Base-by-base conservation (phyloP, 2,113 vertebrate genomes). In the Himantopus leucocephalus region DNA sequence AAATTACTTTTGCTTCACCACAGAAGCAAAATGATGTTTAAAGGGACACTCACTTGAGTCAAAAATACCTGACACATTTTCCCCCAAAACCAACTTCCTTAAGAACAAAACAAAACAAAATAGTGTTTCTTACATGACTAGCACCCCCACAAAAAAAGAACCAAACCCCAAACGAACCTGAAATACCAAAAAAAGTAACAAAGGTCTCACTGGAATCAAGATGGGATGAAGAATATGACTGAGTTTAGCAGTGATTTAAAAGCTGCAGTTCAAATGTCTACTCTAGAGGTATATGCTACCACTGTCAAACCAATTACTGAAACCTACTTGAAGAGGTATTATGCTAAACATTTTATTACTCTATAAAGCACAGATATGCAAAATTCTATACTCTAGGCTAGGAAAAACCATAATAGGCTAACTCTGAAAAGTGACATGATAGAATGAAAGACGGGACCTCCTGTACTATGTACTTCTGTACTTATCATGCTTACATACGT, bases 111-210 rank as follows among this genome's bases (percentile, higher is more conserved):
- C 8, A 37, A 59, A 34, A 52, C 62, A 18, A 45, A 47, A 20
- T 19, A 35, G 5, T 4, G 27, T 48, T 71, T 58, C 41, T 50
- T 45, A 37, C 5, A 62, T 6, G 12, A 41, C 18, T 5, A 35
- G 2, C 10, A 10, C 8, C 5, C 23, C 8, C 0, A 23, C 1
- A 39, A 27, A 55, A 50, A 39, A 39, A 14, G 74, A 8, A 4
- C 7, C 34, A 26, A 79, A 37, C 9, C 6, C 9, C 12, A 63
- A 68, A 41, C 4, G 3, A 93, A 64, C 4, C 2, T 59, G 9
- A 67, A 63, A 75, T 70, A 53, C 27, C 37, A 23, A 47, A n/a
- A 56, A 48, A 64, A 21, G 8, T 22, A 12, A 45, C 53, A 35
- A 63, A 8, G 1, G 12, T 55, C 32, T n/a, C 55, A 41, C 22